A percentile compares a stretch with the other conserved stretches of the same genome.
Evolutionary conservation across 2,113 vertebrate genomes (phyloP).

Genomic region (Notarius lentiginosus): DNA sequence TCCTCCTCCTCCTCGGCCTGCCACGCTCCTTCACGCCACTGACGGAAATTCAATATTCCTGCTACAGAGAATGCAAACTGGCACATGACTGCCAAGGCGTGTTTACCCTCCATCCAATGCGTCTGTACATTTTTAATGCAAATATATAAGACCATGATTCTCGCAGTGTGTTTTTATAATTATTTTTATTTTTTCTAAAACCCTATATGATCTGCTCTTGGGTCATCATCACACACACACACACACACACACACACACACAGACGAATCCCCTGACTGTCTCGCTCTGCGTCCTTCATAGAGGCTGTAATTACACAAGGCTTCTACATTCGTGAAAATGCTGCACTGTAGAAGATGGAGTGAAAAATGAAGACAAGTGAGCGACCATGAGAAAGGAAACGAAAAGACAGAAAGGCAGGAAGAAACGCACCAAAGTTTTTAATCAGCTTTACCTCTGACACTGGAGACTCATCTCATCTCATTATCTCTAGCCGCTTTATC

Average conservation of each 20-base stretch:
- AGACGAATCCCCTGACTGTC: constrained; percentile 19
- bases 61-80: constrained; percentile 1
- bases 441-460: background rate
- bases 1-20: background rate
- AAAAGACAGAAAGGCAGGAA: background rate
- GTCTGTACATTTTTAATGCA: constrained; percentile 6
- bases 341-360: constrained; percentile 38
- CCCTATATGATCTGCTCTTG: background rate
- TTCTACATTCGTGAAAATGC: constrained; percentile 50
- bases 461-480: too few relatives aligned
- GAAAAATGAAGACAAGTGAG: constrained; percentile 34
- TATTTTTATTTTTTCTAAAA: background rate
- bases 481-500: too few relatives aligned
- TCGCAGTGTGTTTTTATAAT: background rate
- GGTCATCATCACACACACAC: constrained; percentile 27
- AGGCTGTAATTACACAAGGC: constrained; percentile 57
- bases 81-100: background rate
- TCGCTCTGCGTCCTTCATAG: constrained; percentile 56
- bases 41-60: constrained; percentile 46
- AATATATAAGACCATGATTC: background rate
- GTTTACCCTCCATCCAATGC: background rate
- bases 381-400: background rate
- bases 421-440: background rate
- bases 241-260: constrained; percentile 43
- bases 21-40: constrained; percentile 26